Conservation (phyloP, 2,888 invertebrate species). For the Drosophila leonis region DNA sequence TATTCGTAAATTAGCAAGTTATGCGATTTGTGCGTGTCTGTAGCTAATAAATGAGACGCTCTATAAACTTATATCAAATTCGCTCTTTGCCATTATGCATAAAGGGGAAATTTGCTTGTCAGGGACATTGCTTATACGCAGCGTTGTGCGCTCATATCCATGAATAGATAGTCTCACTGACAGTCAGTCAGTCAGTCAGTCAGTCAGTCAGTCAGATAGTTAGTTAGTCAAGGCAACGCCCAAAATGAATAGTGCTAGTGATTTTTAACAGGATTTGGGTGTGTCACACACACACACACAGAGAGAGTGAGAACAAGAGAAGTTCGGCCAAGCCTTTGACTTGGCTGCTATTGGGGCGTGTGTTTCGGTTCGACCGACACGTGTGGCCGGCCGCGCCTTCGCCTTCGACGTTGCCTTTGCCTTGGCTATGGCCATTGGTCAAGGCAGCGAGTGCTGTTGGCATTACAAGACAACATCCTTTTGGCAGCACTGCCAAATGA, state of each 20-base stretch:
- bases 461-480: conserved; percentile 46
- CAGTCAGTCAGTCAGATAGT: neutral
- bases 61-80: conserved; percentile 13
- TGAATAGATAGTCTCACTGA: conserved; percentile 16
- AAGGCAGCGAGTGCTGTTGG: conserved; percentile 28
- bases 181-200: neutral
- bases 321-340: conserved; percentile 43
- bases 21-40: conserved; percentile 65
- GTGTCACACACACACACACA: conserved; percentile 22
- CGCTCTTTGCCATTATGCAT: conserved; percentile 44
- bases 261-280: conserved; percentile 55
- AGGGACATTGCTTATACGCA: conserved; percentile 53
- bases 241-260: conserved; percentile 36
- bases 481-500: conserved; percentile 15
- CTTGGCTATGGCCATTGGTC: conserved; percentile 15
- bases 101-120: conserved; percentile 2
- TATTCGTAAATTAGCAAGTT: conserved; percentile 61
- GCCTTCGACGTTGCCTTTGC: neutral
- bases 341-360: conserved; percentile 17
- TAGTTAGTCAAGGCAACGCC: conserved; percentile 35
- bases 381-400: conserved; percentile 32
- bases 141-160: conserved; percentile 41
- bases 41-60: conserved; percentile 52
- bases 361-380: conserved; percentile 23
- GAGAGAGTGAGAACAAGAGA: neutral